Base-by-base conservation (phyloP, 2,888 invertebrate species). In the Hydropsyche betteni region DNA sequence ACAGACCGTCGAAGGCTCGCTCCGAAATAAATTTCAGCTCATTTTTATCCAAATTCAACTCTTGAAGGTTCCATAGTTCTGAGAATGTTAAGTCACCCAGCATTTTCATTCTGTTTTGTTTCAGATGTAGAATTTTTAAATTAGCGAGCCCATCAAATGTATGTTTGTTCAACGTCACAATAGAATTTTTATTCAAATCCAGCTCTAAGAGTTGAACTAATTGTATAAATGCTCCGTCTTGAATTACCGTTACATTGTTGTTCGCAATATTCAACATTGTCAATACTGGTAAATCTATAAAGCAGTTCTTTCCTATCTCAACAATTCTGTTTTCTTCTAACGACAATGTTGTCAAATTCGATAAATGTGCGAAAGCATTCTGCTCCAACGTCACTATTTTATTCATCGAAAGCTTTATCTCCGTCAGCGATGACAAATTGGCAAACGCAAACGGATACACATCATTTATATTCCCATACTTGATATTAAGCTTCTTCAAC, bases 241-340 rank as follows among this genome's bases (percentile, higher is more conserved):
- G 96, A 79, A 97, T 89, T 51, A 91, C 89, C 78, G 93, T 92
- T 80, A 98, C 89, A 82, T 93, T 93, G 85, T 98, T 98, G 82
- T 93, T 92, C 81, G 95, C 94, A 72, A 98, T 88, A 79, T 91
- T 91, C 55, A 98, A 89, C 79, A 92, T 91, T 81, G 91, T 90
- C 79, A 94, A 85, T 74, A 89, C 88, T 0, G 94, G 94, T 74
- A 94, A 83, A 82, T 93, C 91, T 68, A 90, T 88, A 83, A 95
- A 95, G 0, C 92, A 91, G 81, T 91, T 90, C 72, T 91, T 88
- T 80, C 91, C 91, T 74, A 95, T 89, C 82, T 93, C 93, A 12
- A 90, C 87, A 80, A 95, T 92, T 82, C 90, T 88, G 84, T 95
- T 95, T 79, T 93, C 92, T 81, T 92, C 92, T 80, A 95, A 84